phyloP scores from a whole-genome alignment of 2,113 vertebrate genomes.

The Tonatia bakeri region DNA sequence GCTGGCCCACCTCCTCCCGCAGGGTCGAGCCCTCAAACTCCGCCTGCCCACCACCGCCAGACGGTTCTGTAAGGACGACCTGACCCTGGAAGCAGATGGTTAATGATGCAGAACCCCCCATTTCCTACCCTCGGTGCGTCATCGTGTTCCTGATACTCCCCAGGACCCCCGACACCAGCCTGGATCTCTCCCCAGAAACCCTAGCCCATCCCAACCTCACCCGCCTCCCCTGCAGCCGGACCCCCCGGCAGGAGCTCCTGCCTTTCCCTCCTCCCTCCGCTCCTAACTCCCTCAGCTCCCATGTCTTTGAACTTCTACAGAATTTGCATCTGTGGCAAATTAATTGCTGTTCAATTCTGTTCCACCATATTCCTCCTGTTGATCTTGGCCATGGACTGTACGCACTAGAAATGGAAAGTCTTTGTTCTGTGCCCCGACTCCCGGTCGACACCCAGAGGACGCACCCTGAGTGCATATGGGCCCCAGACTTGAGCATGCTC shows the following conservation, averaged over 20 bases:
- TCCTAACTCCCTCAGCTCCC: not conserved
- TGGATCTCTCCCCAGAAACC: not conserved
- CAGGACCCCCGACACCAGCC: not conserved
- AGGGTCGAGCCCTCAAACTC: too few relatives aligned
- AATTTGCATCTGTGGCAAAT: constrained; percentile 43
- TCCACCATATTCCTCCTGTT: constrained; percentile 15
- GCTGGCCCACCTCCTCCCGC: not conserved
- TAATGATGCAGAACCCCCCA: not conserved
- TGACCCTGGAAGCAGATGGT: rapidly evolving
- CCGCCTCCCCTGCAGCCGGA: not conserved
- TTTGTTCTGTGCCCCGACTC: not conserved
- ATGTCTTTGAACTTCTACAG: not conserved
- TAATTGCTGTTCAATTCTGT: not conserved
- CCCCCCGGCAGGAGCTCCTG: rapidly evolving
- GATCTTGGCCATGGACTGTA: constrained; percentile 21
- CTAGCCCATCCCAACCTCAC: rapidly evolving
- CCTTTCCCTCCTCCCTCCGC: rapidly evolving
- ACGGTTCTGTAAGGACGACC: not conserved
- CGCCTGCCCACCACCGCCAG: not conserved
- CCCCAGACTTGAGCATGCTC: rapidly evolving
- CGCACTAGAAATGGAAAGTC: not conserved
- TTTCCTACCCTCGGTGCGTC: not conserved
- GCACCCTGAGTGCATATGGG: not conserved
- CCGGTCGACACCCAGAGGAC: not conserved
- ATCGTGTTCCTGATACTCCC: rapidly evolving